Evolutionary conservation across 1,140 invertebrate species (phyloP).

Genomic region (Caenorhabditis briggsae): DNA sequence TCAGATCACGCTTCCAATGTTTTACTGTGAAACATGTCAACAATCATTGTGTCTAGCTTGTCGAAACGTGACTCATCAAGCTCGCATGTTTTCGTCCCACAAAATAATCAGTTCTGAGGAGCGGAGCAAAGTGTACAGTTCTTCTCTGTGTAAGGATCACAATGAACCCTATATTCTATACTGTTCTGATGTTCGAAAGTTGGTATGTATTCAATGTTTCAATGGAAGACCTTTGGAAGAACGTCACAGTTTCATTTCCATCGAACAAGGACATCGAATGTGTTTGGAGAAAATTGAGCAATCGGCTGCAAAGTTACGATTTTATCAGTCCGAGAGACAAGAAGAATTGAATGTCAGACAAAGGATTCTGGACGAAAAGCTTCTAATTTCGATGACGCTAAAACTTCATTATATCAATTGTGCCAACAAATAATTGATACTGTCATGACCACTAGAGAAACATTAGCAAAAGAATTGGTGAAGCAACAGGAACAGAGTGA

Average conservation of each 20-base stretch:
- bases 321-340: conserved; percentile 72
- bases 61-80: conserved; percentile 70
- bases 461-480: conserved; percentile 61
- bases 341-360: conserved; percentile 73
- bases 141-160: conserved; percentile 68
- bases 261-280: conserved; percentile 75
- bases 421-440: conserved; percentile 66
- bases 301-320: conserved; percentile 65
- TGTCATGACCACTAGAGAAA: conserved; percentile 61
- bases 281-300: conserved; percentile 76
- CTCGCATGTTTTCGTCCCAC: conserved; percentile 75
- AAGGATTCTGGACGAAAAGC: conserved; percentile 70
- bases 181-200: conserved; percentile 70
- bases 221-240: conserved; percentile 71
- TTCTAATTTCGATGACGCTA: conserved; percentile 62
- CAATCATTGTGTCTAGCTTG: conserved; percentile 75
- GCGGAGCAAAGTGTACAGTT: conserved; percentile 65
- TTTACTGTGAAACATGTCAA: conserved; percentile 77
- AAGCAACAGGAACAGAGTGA: conserved; percentile 67
- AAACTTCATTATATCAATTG: conserved; percentile 53
- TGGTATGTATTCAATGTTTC: conserved; percentile 77
- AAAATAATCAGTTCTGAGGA: conserved; percentile 74
- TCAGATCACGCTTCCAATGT: conserved; percentile 74
- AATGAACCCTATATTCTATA: conserved; percentile 75
- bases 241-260: conserved; percentile 72